These are phyloP conservation scores for Tethea ocularis DNA, from an alignment of 2,888 invertebrate species.

Conservation along the genomic window DNA sequence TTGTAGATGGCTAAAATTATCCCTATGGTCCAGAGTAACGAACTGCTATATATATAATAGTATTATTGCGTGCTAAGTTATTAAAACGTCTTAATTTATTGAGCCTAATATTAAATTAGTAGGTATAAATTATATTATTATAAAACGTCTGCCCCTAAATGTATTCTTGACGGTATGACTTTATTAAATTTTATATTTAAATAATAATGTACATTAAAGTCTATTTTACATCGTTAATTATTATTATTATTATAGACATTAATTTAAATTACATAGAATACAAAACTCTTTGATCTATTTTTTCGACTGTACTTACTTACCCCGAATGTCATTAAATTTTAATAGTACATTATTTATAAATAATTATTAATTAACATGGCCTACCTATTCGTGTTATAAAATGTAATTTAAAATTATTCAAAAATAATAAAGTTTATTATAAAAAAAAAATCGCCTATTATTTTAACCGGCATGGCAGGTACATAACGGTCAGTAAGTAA, in stretches of 20 bases:
- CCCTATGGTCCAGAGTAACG: slow-evolving; percentile 54
- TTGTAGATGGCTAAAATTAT: slow-evolving; percentile 52
- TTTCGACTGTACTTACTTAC: slow-evolving; percentile 74
- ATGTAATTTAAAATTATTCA: slow-evolving; percentile 71
- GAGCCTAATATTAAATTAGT: slow-evolving; percentile 56
- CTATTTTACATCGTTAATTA: slow-evolving; percentile 69
- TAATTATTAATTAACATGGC: slow-evolving; percentile 56
- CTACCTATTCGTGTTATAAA: slow-evolving; percentile 66
- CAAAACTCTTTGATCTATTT: slow-evolving; percentile 52
- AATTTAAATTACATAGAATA: slow-evolving; percentile 70
- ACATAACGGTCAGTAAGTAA: slow-evolving; percentile 12
- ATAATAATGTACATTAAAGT: slow-evolving; percentile 69
- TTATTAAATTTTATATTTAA: slow-evolving; percentile 57
- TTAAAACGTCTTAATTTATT: slow-evolving; percentile 65
- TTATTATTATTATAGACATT: slow-evolving; percentile 51
- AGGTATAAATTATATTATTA: slow-evolving; percentile 45
- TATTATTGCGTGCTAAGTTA: slow-evolving; percentile 49
- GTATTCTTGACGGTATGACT: slow-evolving; percentile 46
- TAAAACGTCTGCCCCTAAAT: slow-evolving; percentile 44
- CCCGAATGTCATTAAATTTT: slow-evolving; percentile 53
- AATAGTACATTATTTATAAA: slow-evolving; percentile 62
- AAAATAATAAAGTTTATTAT: slow-evolving; percentile 66
- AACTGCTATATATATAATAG: slow-evolving; percentile 42
- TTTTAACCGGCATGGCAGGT: slow-evolving; percentile 27
- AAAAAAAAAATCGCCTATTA: slow-evolving; percentile 52